A percentile compares a stretch with the other conserved stretches of the same genome.
phyloP scores from a whole-genome alignment of 2,797 vertebrate species.

The Gymnoscopelus braueri region DNA sequence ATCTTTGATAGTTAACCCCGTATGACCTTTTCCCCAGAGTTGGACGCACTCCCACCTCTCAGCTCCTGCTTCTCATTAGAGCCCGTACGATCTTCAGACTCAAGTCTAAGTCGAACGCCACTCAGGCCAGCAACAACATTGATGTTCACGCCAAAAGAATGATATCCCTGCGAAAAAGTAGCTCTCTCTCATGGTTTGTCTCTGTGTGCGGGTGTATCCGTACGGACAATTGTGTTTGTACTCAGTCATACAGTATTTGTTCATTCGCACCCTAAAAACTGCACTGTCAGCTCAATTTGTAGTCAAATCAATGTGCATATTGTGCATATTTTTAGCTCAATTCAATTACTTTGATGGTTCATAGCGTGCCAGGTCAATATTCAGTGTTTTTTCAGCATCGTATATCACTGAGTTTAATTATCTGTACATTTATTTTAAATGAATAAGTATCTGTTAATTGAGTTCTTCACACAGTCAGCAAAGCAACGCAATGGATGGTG shows the following conservation, averaged over 20 bases:
- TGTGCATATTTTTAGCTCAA: background rate
- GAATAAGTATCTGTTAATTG: background rate
- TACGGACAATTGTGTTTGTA: background rate
- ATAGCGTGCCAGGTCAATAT: background rate
- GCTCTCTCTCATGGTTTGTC: background rate
- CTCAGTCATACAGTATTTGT: conserved; percentile 10
- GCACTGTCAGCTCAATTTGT: conserved; percentile 11
- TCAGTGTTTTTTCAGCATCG: background rate
- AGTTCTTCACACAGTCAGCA: conserved; percentile 1
- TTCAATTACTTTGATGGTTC: too few relatives aligned
- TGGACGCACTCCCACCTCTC: conserved; percentile 75
- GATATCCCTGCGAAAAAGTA: background rate
- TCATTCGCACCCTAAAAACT: conserved; percentile 4
- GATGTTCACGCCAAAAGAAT: conserved; percentile 27
- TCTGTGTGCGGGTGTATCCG: conserved; percentile 29
- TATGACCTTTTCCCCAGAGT: conserved; percentile 77
- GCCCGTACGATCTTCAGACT: conserved; percentile 68
- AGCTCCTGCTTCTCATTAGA: conserved; percentile 85
- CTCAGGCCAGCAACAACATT: conserved; percentile 47
- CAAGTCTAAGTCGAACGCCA: conserved; percentile 56
- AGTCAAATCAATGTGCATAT: conserved; percentile 2
- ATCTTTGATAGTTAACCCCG: conserved; percentile 87
- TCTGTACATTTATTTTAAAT: too few relatives aligned
- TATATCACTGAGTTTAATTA: too few relatives aligned
- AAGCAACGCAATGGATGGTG: background rate